Conservation (phyloP, 2,888 invertebrate species). For the Volucella inflata region DNA sequence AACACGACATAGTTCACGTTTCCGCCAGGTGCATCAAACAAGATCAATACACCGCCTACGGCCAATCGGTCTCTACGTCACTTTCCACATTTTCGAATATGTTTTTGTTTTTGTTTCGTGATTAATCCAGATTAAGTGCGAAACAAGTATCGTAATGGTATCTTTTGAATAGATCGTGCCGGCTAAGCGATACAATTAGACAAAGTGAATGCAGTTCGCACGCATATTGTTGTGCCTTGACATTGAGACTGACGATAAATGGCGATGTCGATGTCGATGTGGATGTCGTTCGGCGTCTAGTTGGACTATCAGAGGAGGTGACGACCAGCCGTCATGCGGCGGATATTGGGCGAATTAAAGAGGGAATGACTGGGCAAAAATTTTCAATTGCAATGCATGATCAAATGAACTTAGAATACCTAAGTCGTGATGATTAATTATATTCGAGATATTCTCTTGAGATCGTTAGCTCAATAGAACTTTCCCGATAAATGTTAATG, state of each 20-base stretch:
- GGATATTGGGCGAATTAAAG: constrained; percentile 13
- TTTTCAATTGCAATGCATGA: constrained; percentile 8
- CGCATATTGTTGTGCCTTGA: constrained; percentile 18
- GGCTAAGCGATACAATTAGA: constrained; percentile 15
- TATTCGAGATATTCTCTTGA: constrained; percentile 14
- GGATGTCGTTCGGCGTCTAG: not conserved
- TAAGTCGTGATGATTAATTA: constrained; percentile 40
- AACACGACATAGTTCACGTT: not conserved
- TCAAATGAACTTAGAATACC: constrained; percentile 11
- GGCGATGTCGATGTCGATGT: not conserved
- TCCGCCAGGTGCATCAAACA: not conserved
- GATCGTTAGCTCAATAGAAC: not conserved
- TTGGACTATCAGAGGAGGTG: not conserved
- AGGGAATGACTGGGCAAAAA: constrained; percentile 7
- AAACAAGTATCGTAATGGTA: not conserved
- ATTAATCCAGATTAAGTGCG: not conserved
- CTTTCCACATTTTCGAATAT: not conserved
- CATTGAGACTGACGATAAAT: constrained; percentile 12
- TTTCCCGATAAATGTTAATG: constrained; percentile 24
- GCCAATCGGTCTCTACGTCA: constrained; percentile 1
- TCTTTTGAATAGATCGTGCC: constrained; percentile 17
- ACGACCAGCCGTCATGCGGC: no score
- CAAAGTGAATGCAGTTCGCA: constrained; percentile 16
- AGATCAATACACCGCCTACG: not conserved
- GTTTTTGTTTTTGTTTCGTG: not conserved